Conservation (phyloP, 30 jellyfish, hydroid and myxozoan species). For the Aurelia sp. region DNA sequence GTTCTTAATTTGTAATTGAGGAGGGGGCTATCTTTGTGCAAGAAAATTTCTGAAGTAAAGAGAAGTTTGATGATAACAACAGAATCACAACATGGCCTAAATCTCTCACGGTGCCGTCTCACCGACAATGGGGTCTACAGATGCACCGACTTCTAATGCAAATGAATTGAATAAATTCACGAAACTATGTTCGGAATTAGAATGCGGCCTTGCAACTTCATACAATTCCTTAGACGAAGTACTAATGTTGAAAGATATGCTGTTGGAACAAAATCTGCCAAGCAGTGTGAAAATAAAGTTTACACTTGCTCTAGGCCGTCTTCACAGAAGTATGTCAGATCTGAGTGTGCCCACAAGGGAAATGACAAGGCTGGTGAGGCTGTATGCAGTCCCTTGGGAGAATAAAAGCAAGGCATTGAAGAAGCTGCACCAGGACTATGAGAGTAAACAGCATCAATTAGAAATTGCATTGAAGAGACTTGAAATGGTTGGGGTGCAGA, state of each 20-base stretch:
- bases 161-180: constrained; percentile 47
- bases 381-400: constrained; percentile 89
- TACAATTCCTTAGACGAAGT: constrained; percentile 57
- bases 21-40: too few relatives aligned
- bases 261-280: constrained; percentile 60
- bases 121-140: background rate
- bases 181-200: constrained; percentile 56
- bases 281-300: constrained; percentile 33
- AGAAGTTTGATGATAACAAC: too few relatives aligned
- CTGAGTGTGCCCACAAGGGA: constrained; percentile 71
- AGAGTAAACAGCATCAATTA: constrained; percentile 70
- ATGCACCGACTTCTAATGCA: background rate
- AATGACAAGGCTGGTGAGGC: constrained; percentile 68
- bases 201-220: constrained; percentile 54
- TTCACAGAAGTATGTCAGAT: constrained; percentile 72
- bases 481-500: constrained; percentile 76
- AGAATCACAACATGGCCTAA: too few relatives aligned
- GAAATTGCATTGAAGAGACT: constrained; percentile 81
- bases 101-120: too few relatives aligned
- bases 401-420: constrained; percentile 73
- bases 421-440: constrained; percentile 78
- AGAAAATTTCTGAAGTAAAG: too few relatives aligned
- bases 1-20: too few relatives aligned
- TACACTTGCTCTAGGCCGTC: constrained; percentile 56
- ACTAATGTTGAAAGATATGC: constrained; percentile 40